Base-by-base conservation (phyloP, 2,888 invertebrate genomes). In the Rotaria socialis region DNA sequence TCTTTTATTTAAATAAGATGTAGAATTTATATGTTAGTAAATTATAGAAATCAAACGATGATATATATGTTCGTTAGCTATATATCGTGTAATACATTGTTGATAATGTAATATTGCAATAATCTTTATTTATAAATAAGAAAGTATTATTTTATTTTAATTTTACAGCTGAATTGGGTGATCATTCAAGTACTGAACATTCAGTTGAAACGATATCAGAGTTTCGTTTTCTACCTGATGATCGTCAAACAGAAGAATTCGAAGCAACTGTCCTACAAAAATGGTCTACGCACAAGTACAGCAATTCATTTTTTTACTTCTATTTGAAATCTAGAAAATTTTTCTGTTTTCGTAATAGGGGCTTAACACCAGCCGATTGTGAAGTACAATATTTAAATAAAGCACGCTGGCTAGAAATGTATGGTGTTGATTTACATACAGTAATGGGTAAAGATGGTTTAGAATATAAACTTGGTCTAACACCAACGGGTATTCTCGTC, bases 401-500 rank as follows among this genome's bases (percentile, higher is more conserved):
- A 92, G 96, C 94, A 19, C 98, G 97, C 92, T 96, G 96, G 95
- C 92, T 99, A 89, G 97, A 98, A 92, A 96, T 96, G 95, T 99
- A 97, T 92, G 99, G 98, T 87, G 97, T 99, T 86, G 98, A 99
- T 90, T 97, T 97, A 95, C 97, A 98, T 91, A 96, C 94, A 88
- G 98, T 98, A 84, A 92, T 96, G 90, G 97, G 97, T 4, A 96
- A 96, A 92, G 99, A 99, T 92, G 95, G 96, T 55, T 95, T 95
- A 92, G 96, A 96, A 91, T 99, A 99, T 92, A 94, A 95, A 88
- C 92, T 99, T 86, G 99, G 99, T 2, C 92, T 99, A 87, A 99
- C 99, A 22, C 99, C 99, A 74, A 97, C 97, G 22, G 99, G 99
- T 1, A 96, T 99, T 90, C 93, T 99, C 86, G 97, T 99, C 14